Evolutionary conservation across 2,113 vertebrate genomes (phyloP), one percentile per base, ranked within the genome.

Genomic region (Myrmecophaga tridactyla): DNA sequence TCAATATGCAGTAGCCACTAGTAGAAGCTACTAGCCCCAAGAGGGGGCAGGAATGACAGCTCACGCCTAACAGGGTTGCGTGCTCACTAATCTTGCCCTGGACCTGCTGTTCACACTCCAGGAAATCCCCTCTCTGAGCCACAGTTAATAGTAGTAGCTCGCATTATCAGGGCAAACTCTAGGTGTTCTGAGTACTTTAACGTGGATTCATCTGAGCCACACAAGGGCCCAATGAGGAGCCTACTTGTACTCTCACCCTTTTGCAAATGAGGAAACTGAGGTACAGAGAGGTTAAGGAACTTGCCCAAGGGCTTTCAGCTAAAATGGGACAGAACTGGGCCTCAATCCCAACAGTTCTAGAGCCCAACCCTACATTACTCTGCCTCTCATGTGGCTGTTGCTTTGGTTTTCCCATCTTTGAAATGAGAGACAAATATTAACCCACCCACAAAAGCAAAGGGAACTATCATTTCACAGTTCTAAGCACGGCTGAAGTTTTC

Each of bases 311-410:
- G 7, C 90, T 78, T 1, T 17, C 34, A 63, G 43, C 39, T 17
- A 14, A 23, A 43, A 43, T 3, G 2, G 27, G 6, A 56, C 1
- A n/a, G 41, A 78, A n/a, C 21, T 36, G 62, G 31, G n/a, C 60
- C 69, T 72, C 62, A 0, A 11, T 1, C 8, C 0, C 15, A 0
- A 18, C n/a, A 4, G 23, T 13, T 9, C n/a, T 73, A 17, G 21
- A 41, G 36, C 70, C 62, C 60, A 1, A 23, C 48, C n/a, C 27
- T 9, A 21, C n/a, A 9, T 6, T 0, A 1, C 14, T 69, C 60
- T 51, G 39, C 39, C 41, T 70, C 67, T 29, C 13, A 34, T 0
- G 4, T 20, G 43, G 20, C 34, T 6, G 27, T 1, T 4, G 51
- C 56, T 20, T 27, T 20, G 3, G 27, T 36, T 43, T 69, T n/a